These are phyloP conservation scores for Dorcus parallelipipedus DNA, from an alignment of 2,888 invertebrate genomes.

Conservation along the genomic window DNA sequence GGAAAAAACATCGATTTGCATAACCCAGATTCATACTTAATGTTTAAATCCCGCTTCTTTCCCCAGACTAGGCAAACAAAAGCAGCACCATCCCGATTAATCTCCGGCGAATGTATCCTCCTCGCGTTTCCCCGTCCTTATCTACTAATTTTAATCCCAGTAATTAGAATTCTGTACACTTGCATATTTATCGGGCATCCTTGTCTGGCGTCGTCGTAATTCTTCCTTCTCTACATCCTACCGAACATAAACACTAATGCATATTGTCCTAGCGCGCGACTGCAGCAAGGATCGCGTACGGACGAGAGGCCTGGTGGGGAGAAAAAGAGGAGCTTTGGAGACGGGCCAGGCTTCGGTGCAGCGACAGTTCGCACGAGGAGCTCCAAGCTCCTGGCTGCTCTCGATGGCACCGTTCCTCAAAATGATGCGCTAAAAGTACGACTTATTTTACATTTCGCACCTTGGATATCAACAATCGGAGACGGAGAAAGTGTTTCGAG, in stretches of 20 bases:
- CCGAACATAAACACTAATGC: conserved; percentile 26
- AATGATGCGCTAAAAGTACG: conserved; percentile 21
- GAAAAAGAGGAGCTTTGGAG: conserved; percentile 37
- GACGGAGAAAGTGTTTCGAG: conserved; percentile 12
- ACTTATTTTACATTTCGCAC: conserved; percentile 6
- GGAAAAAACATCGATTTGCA: conserved; percentile 5
- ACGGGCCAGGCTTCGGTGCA: conserved; percentile 45
- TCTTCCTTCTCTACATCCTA: conserved; percentile 19
- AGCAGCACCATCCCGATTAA: conserved; percentile 4
- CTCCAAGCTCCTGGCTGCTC: conserved; percentile 33
- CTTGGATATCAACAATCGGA: conserved; percentile 9
- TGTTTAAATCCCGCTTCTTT: conserved; percentile 4
- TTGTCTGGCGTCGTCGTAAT: conserved; percentile 16
- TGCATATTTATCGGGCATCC: conserved; percentile 19
- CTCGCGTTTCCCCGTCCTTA: conserved; percentile 18
- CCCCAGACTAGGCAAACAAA: conserved; percentile 2
- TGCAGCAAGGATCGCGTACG: conserved; percentile 26
- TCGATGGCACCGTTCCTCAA: conserved; percentile 13
- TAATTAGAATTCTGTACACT: conserved; percentile 31
- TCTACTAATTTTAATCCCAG: conserved; percentile 34
- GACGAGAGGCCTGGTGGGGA: conserved; percentile 18
- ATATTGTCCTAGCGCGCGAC: conserved; percentile 27
- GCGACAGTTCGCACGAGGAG: conserved; percentile 46
- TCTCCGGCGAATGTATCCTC: neutral
- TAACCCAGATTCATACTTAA: conserved; percentile 11